A percentile compares a stretch with the other conserved stretches of the same genome.
phyloP scores from a whole-genome alignment of 1,140 invertebrate species.

The Lepidotrigona ventralis region DNA sequence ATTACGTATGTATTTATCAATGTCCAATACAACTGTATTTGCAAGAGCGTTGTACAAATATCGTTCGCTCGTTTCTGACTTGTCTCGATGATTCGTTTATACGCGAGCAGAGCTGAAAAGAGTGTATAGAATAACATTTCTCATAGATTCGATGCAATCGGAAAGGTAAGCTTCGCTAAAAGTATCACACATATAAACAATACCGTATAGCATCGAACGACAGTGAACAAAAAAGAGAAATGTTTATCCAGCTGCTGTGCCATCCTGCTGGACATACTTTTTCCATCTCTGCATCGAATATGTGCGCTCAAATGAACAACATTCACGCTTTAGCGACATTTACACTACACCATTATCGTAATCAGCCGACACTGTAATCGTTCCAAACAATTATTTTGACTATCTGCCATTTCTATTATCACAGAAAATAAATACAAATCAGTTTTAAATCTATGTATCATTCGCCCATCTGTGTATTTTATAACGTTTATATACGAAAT shows the following conservation, averaged over 20 bases:
- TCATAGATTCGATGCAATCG: no score
- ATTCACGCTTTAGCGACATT: constrained; percentile 20
- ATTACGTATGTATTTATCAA: not conserved
- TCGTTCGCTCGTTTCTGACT: not conserved
- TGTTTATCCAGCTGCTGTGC: no score
- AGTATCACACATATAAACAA: no score
- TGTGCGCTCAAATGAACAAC: not conserved
- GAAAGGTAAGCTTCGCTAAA: no score
- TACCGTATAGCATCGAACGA: no score
- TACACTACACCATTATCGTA: constrained; percentile 26
- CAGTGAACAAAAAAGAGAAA: no score
- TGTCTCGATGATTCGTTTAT: no score
- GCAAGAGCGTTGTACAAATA: not conserved
- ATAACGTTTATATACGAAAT: not conserved
- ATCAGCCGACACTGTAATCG: constrained; percentile 30
- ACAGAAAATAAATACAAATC: constrained; percentile 43
- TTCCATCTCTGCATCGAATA: no score
- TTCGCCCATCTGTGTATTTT: constrained; percentile 32
- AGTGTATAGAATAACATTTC: no score
- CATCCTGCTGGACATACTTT: no score
- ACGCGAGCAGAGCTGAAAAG: no score
- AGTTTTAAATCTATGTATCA: constrained; percentile 2
- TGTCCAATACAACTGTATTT: not conserved
- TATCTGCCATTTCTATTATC: constrained; percentile 24
- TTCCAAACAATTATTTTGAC: constrained; percentile 9